Evolutionary conservation across 2,113 vertebrate species (phyloP).

Genomic region (Xenopus laevis): DNA sequence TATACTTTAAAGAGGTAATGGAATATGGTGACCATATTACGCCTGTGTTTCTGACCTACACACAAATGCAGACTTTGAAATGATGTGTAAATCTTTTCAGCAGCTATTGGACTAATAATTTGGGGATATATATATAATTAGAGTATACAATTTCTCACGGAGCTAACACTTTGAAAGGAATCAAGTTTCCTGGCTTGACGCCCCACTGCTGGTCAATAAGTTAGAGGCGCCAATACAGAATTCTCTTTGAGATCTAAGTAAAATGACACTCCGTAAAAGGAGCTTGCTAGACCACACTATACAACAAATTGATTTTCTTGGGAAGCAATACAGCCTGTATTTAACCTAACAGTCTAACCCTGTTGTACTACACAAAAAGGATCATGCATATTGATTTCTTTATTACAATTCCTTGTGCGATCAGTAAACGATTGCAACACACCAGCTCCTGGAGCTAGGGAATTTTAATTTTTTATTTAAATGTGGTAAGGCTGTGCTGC

Average conservation of each 20-base stretch:
- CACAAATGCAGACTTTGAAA: not conserved
- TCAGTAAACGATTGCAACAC: slow-evolving; percentile 71
- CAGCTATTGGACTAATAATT: not conserved
- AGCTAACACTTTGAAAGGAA: slow-evolving; percentile 49
- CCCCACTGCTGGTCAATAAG: slow-evolving; percentile 76
- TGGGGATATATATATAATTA: slow-evolving; percentile 9
- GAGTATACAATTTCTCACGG: slow-evolving; percentile 46
- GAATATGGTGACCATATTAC: not conserved
- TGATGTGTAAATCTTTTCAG: slow-evolving; percentile 5
- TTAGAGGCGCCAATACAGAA: slow-evolving; percentile 75
- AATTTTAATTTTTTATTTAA: slow-evolving; percentile 43
- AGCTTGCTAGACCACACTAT: slow-evolving; percentile 72
- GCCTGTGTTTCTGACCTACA: not conserved
- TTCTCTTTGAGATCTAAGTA: slow-evolving; percentile 71
- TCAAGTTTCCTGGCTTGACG: slow-evolving; percentile 48
- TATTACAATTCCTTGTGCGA: slow-evolving; percentile 81
- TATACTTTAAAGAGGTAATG: not conserved
- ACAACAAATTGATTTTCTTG: slow-evolving; percentile 90
- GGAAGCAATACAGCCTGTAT: slow-evolving; percentile 87
- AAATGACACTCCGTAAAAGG: slow-evolving; percentile 74
- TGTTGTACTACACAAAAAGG: slow-evolving; percentile 86
- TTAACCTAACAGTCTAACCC: slow-evolving; percentile 95
- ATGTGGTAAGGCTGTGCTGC: slow-evolving; percentile 2
- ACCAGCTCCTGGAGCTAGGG: slow-evolving; percentile 49
- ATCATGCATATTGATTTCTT: slow-evolving; percentile 93